Base-by-base conservation (phyloP, 2,113 vertebrate genomes). In the Scomber japonicus region DNA sequence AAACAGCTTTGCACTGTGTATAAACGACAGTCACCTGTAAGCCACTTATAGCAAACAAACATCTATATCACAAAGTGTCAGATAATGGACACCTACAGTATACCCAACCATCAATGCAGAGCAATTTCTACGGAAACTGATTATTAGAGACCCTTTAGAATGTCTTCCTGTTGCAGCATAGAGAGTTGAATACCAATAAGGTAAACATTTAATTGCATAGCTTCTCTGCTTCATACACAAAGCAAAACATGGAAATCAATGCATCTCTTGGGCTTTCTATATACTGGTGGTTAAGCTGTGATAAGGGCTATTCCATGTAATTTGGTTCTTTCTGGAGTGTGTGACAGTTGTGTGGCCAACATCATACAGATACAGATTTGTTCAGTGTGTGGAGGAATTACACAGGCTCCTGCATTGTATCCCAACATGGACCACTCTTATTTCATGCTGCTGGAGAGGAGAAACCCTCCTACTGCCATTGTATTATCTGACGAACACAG, bases 401-500 rank as follows among this genome's bases (percentile, higher is more conserved):
- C 54, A 82, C 68, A 44, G 78, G n/a, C 40, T 53, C 30, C 68
- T 31, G 14, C 56, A 75, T 75, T 53, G 31, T 60, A 51, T 71
- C 50, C 78, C 53, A 68, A 83, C 69, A 70, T 72, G 75, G 65
- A 74, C 74, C 57, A 60, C 76, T 85, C 55, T 89, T 78, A 81
- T 90, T 88, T 89, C 65, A 88, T 59, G 68, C 78, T 74, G 65
- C 59, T 63, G 51, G 66, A 87, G 77, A 87, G 69, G 27, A 77
- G 40, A 66, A 61, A 57, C 57, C 75, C 51, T 60, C 55, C 50
- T 45, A 45, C 71, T 77, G 73, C 81, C 50, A 27, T 46, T 77
- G 67, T 78, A 85, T 89, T 92, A 90, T 94, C 79, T 80, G 76
- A 86, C 44, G 35, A 82, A 78, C 68, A 82, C 84, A 87, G 83